Evolutionary conservation across 2,888 invertebrate species (phyloP).

Genomic region (Pristionchus fissidentatus): DNA sequence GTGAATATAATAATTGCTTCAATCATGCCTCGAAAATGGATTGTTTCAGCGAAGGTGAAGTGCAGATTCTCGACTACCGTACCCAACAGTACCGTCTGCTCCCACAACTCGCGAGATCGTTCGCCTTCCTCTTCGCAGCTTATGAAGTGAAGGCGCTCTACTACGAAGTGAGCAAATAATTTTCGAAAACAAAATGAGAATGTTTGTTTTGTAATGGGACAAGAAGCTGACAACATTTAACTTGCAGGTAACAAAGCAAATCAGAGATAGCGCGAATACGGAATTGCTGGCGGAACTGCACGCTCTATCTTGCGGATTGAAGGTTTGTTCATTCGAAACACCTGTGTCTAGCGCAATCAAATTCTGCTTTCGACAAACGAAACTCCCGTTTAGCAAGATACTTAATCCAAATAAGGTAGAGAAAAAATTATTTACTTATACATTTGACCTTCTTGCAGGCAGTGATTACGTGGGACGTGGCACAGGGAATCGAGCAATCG

Average conservation of each 20-base stretch:
- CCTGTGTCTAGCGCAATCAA: too few species aligned
- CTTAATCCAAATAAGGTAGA: too few species aligned
- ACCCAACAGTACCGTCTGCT: constrained; percentile 94
- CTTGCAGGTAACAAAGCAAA: constrained; percentile 49
- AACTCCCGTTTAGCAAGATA: too few species aligned
- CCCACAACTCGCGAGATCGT: constrained; percentile 86
- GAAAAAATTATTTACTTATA: not conserved
- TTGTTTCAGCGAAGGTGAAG: constrained; percentile 82
- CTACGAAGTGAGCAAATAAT: constrained; percentile 33
- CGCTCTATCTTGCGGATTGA: constrained; percentile 90
- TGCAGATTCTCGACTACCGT: constrained; percentile 91
- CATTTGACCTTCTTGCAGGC: constrained; percentile 48
- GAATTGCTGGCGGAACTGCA: constrained; percentile 82
- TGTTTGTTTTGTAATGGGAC: not conserved
- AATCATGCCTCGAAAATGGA: not conserved
- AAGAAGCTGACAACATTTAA: constrained; percentile 71
- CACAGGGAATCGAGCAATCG: constrained; percentile 85
- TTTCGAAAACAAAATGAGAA: constrained; percentile 70
- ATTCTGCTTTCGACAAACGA: too few species aligned
- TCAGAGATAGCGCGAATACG: constrained; percentile 48
- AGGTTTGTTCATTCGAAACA: constrained; percentile 79
- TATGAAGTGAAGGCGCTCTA: constrained; percentile 70
- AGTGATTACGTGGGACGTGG: constrained; percentile 63
- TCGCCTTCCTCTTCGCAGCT: constrained; percentile 84
- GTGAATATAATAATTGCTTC: too few species aligned